Conservation (phyloP, 1,140 invertebrate genomes). For the Brachionus plicatilis region DNA sequence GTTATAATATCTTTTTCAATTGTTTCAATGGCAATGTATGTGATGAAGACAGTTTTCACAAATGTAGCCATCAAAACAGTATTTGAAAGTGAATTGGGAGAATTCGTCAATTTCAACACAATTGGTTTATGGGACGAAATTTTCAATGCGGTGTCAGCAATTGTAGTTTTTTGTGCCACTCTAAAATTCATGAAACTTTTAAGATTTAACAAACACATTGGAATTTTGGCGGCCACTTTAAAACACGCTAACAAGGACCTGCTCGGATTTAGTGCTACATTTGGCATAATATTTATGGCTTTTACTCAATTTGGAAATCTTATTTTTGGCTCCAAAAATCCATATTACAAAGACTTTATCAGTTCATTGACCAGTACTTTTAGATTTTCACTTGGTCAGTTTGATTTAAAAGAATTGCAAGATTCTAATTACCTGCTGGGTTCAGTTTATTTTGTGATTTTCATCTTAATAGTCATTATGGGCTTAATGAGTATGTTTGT, state of each 20-base stretch:
- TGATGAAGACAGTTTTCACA: constrained; percentile 55
- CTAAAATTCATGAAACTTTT: constrained; percentile 59
- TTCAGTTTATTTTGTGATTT: constrained; percentile 36
- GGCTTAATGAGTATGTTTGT: constrained; percentile 40
- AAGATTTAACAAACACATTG: constrained; percentile 57
- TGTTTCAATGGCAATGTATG: constrained; percentile 56
- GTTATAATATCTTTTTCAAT: constrained; percentile 54
- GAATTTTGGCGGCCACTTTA: constrained; percentile 52
- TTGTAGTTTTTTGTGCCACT: constrained; percentile 58
- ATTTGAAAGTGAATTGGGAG: constrained; percentile 52
- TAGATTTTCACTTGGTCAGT: constrained; percentile 51
- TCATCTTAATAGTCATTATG: constrained; percentile 33
- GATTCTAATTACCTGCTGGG: background rate
- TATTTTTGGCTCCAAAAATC: constrained; percentile 48
- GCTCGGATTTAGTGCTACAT: constrained; percentile 51
- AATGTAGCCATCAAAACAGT: constrained; percentile 53
- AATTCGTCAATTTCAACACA: constrained; percentile 59
- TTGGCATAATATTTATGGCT: constrained; percentile 52
- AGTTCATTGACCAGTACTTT: constrained; percentile 50
- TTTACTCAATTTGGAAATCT: constrained; percentile 49
- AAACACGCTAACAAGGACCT: constrained; percentile 47
- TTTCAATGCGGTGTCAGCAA: constrained; percentile 55
- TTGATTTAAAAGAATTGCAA: constrained; percentile 48
- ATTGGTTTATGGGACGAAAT: constrained; percentile 58
- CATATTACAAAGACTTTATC: constrained; percentile 47